Evolutionary conservation across 2,113 vertebrate genomes (phyloP), one percentile per base, ranked within the genome.

Genomic region (Antigone vipio): DNA sequence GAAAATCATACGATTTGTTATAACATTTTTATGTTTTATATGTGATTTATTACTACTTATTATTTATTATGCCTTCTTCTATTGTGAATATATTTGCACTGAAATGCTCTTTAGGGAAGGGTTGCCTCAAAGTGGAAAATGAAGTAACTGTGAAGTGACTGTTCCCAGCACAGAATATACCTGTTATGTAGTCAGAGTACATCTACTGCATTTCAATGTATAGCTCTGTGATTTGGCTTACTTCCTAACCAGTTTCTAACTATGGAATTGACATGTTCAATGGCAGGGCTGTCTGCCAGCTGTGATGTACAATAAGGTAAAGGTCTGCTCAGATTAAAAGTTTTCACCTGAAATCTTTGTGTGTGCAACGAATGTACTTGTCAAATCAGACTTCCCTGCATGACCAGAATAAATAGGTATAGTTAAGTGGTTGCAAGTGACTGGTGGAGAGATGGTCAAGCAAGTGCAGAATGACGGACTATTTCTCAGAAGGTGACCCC

Each of bases 101-200:
- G 47, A 94, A 95, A 67, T 84, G 30, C 34, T 91, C 90, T 86
- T 92, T 67, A 81, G 68, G 88, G 68, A 93, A 92, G 44, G 32
- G 45, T 83, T 92, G 67, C 56, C 75, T 84, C 24, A 44, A 94
- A 88, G 47, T 86, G 63, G 92, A 86, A 94, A 91, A 80, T 84
- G 50, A 80, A 95, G 34, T 77, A 90, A 74, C 75, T 80, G 22
- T 55, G 34, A 81, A 96, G 72, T 68, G 66, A 72, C 80, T 81
- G 19, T 30, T 95, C 40, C 24, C 83, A 79, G 68, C n/a, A 49
- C 55, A 62, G 59, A 80, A 88, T 58, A 80, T 62, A 76, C 21
- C 52, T 64, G 23, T 92, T 83, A 78, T 35, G 15, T 40, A 74
- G 79, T 67, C 75, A 92, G 50, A 67, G 22, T 79, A 44, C 53